These are phyloP conservation scores for Lasiurus borealis DNA, from an alignment of 2,113 vertebrate species.

Conservation along the genomic window DNA sequence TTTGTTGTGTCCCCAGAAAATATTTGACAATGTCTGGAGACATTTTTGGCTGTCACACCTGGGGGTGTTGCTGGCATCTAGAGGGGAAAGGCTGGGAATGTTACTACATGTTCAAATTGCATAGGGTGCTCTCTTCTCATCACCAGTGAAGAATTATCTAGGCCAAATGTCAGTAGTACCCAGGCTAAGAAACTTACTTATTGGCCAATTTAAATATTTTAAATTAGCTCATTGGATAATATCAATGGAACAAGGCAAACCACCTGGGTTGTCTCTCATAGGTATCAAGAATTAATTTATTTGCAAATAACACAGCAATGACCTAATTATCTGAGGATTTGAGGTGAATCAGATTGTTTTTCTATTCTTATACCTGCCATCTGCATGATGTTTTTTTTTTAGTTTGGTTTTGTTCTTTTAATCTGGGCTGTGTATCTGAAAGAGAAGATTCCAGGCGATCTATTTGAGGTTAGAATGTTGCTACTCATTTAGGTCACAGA, in stretches of 20 bases:
- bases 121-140: accelerated
- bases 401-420: background rate
- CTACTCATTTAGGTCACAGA: conserved; percentile 2
- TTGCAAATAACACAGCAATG: background rate
- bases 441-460: background rate
- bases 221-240: background rate
- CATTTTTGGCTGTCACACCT: background rate
- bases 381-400: background rate
- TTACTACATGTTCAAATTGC: background rate
- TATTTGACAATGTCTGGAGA: background rate
- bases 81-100: background rate
- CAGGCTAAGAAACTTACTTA: background rate
- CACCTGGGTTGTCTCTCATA: background rate
- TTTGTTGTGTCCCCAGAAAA: background rate
- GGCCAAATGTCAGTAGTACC: background rate
- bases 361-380: background rate
- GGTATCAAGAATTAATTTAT: background rate
- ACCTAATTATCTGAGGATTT: background rate
- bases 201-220: background rate
- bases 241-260: background rate
- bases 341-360: background rate
- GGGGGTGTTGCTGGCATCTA: background rate
- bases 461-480: background rate
- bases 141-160: background rate
- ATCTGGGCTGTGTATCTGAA: background rate